Evolutionary conservation across 2,113 vertebrate genomes (phyloP).

Genomic region (Sebastes schlegelii): DNA sequence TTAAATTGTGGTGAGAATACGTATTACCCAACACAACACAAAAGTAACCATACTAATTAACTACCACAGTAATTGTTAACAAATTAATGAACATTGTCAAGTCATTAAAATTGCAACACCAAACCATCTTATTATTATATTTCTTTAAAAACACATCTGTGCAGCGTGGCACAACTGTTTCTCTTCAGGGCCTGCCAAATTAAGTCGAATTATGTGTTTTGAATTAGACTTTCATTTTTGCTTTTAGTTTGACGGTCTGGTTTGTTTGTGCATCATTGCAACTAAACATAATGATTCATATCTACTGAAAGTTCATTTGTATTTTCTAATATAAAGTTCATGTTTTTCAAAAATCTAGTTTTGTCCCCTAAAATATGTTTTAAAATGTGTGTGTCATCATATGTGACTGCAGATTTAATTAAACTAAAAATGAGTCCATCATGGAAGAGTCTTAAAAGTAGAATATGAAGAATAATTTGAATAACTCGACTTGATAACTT

Average conservation of each 20-base stretch:
- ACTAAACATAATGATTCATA: not conserved
- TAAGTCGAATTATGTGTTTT: not conserved
- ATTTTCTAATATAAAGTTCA: not conserved
- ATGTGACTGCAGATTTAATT: conserved; percentile 1
- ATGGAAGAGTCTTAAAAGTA: not conserved
- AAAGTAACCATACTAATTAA: too few species aligned
- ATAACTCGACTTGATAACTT: not conserved
- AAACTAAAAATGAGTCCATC: not conserved
- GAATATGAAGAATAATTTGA: not conserved
- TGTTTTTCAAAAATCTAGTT: not conserved
- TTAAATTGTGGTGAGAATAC: not conserved
- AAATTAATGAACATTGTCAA: not conserved
- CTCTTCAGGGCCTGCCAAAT: too few species aligned
- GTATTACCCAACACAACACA: not conserved
- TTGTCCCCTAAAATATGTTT: not conserved
- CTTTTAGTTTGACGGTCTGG: not conserved
- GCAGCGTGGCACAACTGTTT: too few species aligned
- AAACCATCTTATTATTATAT: not conserved
- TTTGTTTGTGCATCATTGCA: not conserved
- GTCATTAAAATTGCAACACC: not conserved
- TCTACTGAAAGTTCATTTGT: not conserved
- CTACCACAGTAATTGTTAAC: too few species aligned
- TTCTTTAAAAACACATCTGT: not conserved
- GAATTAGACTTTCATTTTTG: not conserved
- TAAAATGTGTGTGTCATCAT: not conserved